Percentiles rank a stretch among this genome's conserved stretches.
phyloP scores from a whole-genome alignment of 2,888 invertebrate genomes.

The Aleiodes alternator region DNA sequence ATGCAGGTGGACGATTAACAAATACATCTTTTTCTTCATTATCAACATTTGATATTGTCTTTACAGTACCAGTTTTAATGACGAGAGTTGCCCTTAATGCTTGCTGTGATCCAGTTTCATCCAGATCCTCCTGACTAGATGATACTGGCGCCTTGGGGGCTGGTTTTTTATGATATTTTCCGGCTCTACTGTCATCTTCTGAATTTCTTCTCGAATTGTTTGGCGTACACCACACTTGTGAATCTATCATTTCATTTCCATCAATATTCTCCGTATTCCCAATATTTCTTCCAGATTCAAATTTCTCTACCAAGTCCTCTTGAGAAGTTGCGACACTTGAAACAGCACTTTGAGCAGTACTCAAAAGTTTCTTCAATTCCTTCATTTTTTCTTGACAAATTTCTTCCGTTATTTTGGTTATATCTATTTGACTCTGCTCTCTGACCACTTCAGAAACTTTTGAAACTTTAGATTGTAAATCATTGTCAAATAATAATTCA shows the following conservation, averaged over 20 bases:
- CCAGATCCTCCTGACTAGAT: constrained; percentile 52
- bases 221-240: constrained; percentile 53
- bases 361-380: constrained; percentile 65
- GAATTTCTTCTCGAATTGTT: constrained; percentile 61
- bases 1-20: constrained; percentile 57
- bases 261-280: background rate
- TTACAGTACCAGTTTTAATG: constrained; percentile 75
- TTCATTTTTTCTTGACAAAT: constrained; percentile 66
- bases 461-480: background rate
- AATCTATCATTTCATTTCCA: constrained; percentile 30
- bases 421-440: constrained; percentile 32
- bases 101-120: constrained; percentile 54
- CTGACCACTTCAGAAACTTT: constrained; percentile 2
- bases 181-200: constrained; percentile 71
- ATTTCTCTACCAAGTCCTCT: constrained; percentile 50
- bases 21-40: constrained; percentile 62
- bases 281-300: background rate
- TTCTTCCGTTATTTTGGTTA: constrained; percentile 58
- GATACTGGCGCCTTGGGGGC: constrained; percentile 76
- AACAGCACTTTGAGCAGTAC: constrained; percentile 64
- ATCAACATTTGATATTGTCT: constrained; percentile 63
- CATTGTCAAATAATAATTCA: background rate
- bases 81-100: constrained; percentile 77
- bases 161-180: constrained; percentile 77
- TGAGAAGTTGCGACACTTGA: constrained; percentile 64